Evolutionary conservation across 2,888 invertebrate species (phyloP), one percentile per base, ranked within the genome.

Genomic region (Rhagium mordax): DNA sequence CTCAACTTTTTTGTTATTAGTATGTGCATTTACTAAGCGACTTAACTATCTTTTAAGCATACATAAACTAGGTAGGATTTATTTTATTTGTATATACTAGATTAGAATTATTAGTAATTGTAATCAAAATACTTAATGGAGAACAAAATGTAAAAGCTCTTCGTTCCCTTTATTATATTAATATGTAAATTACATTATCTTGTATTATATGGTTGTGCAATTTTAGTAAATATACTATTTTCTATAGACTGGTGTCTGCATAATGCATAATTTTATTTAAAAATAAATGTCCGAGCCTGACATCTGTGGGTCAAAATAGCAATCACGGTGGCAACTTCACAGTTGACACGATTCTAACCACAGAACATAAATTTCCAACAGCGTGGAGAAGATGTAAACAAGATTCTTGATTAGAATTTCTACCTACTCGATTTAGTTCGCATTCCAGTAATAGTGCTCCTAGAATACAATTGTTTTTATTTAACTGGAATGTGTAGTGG

Each of bases 151-250:
- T 65, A 65, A 55, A 18, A 33, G 59, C 20, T 59, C 59, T 59
- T 16, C 18, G 33, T 59, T 59, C 16, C 29, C 51, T 49, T 47
- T 65, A 65, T 27, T 51, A 29, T 41, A 21, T 20, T 18, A 53
- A 65, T 33, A 33, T 59, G 59, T 59, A 57, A 57, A 57, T 59
- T 59, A 33, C 33, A 59, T 59, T 59, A 33, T 59, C 59, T 65
- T 65, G 65, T 65, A 65, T 64, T 59, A 59, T 65, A 65, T 65
- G 65, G 65, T 65, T 65, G 65, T 65, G 65, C 65, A 65, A 65
- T 65, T 65, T 65, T 65, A 65, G 53, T 65, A 41, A 65, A 65
- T 65, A 65, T 27, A 65, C 48, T 65, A 65, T 65, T 65, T 65
- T 65, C 65, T 51, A 65, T 64, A 64, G 15, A 27, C 13, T 1